Evolutionary conservation across 64 coral and sea anemone species (phyloP), one percentile per base, ranked within the genome.

Genomic region (Trachythela sp.): DNA sequence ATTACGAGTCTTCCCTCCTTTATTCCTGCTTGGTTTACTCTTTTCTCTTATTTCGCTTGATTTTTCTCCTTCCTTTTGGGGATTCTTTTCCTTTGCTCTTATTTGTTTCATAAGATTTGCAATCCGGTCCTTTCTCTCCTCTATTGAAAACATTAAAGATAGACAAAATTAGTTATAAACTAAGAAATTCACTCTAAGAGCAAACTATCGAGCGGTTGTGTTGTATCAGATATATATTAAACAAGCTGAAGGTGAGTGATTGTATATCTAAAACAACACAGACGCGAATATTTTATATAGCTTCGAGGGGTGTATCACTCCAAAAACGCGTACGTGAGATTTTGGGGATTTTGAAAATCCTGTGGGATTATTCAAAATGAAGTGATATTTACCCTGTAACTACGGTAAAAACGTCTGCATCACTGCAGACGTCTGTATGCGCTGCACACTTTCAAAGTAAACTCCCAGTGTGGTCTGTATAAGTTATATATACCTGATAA

Each of bases 41-140:
- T 64, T 64, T 27, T 64, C 22, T 64, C 20, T 64, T n/a, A 18
- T 64, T 27, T 64, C 56, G 8, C 1, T 20, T 64, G 1, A 8
- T 64, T 26, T 64, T 64, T n/a, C 7, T 27, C 22, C 56, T 64
- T 64, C 56, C 22, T 64, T 64, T 1, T 64, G 56, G 4, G 56
- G 22, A 64, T 64, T 64, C 26, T 64, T 64, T 18, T 64, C 56
- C 56, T 22, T 64, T 64, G 56, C 56, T 64, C 18, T 64, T 64
- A 64, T 64, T 64, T 64, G 56, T 64, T 64, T 26, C 56, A 64
- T 64, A n/a, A 64, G 17, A 64, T 64, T 64, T 64, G 56, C 56
- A 64, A 64, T 64, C 56, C 56, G 13, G 22, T 64, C 56, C 24
- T 64, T 64, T 64, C 22, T 64, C 56, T 64, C 56, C 1, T 64